phyloP scores from a whole-genome alignment of 2,797 vertebrate species.

The Platyrinchus mystaceus region DNA sequence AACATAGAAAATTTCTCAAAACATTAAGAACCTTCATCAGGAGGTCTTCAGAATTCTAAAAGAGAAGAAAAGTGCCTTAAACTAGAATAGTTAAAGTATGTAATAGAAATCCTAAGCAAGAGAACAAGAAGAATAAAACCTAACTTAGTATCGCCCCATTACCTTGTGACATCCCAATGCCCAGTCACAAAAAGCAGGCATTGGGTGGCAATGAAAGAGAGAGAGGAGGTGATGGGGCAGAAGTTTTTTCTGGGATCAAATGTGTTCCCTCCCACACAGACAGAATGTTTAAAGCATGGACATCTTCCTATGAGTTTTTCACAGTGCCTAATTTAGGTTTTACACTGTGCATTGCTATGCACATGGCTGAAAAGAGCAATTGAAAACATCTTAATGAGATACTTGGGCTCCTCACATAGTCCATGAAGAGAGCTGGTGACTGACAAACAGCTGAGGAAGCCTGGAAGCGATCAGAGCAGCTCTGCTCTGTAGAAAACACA shows the following conservation, averaged over 20 bases:
- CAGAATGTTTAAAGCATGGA: background rate
- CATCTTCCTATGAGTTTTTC: slow-evolving; percentile 10
- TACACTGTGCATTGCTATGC: background rate
- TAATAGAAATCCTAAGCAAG: background rate
- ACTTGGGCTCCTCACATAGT: slow-evolving; percentile 6
- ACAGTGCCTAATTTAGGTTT: background rate
- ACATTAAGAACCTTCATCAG: background rate
- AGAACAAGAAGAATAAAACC: background rate
- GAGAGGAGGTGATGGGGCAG: background rate
- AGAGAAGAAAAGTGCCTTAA: background rate
- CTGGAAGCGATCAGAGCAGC: slow-evolving; percentile 19
- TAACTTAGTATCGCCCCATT: background rate
- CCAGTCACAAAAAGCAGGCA: background rate
- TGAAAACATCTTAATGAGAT: slow-evolving; percentile 63
- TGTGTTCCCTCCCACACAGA: background rate
- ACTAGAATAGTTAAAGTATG: background rate
- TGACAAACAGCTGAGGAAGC: slow-evolving; percentile 59
- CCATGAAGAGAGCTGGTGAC: slow-evolving; percentile 33
- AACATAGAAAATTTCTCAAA: background rate
- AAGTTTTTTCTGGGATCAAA: background rate
- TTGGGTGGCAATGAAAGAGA: background rate
- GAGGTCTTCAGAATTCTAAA: background rate
- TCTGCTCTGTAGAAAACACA: slow-evolving; percentile 41
- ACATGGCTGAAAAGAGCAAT: background rate
- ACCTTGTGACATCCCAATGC: background rate